These are phyloP conservation scores for Lasioglossum baleicum DNA, from an alignment of 1,140 invertebrate genomes.

Conservation along the genomic window DNA sequence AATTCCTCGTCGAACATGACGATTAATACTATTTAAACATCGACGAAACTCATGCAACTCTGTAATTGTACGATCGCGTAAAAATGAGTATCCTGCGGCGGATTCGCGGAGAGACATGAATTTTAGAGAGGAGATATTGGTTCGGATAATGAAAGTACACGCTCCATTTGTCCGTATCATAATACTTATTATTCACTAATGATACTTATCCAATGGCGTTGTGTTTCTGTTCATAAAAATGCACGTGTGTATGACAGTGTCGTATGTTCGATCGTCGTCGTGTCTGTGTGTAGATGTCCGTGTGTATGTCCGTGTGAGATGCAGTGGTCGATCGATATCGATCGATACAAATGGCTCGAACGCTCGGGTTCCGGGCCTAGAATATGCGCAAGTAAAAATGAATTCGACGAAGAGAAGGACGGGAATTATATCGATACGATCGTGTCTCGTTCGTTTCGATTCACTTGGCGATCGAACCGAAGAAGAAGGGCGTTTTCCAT, in stretches of 20 bases:
- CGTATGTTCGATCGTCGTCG: neutral
- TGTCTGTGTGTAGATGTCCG: too few relatives aligned
- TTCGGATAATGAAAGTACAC: conserved; percentile 23
- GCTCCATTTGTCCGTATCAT: conserved; percentile 33
- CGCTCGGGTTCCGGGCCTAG: conserved; percentile 1
- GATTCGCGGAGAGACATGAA: neutral
- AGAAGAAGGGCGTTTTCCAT: neutral
- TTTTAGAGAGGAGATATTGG: neutral
- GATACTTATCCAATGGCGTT: conserved; percentile 42
- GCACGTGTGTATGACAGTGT: conserved; percentile 5
- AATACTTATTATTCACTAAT: conserved; percentile 52
- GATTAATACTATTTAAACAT: too few relatives aligned
- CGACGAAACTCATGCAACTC: neutral
- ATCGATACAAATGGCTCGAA: conserved; percentile 32
- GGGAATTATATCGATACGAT: conserved; percentile 42
- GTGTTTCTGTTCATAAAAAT: conserved; percentile 36
- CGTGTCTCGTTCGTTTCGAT: conserved; percentile 7
- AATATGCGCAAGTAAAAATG: conserved; percentile 33
- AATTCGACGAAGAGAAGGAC: conserved; percentile 43
- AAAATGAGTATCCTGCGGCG: too few relatives aligned
- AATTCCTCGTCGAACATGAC: too few relatives aligned
- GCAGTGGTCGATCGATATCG: conserved; percentile 12
- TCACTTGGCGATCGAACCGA: conserved; percentile 32
- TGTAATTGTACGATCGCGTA: too few relatives aligned
- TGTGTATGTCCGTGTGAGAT: neutral